phyloP scores from a whole-genome alignment of 2,113 vertebrate genomes.

The Henicopernis longicauda region DNA sequence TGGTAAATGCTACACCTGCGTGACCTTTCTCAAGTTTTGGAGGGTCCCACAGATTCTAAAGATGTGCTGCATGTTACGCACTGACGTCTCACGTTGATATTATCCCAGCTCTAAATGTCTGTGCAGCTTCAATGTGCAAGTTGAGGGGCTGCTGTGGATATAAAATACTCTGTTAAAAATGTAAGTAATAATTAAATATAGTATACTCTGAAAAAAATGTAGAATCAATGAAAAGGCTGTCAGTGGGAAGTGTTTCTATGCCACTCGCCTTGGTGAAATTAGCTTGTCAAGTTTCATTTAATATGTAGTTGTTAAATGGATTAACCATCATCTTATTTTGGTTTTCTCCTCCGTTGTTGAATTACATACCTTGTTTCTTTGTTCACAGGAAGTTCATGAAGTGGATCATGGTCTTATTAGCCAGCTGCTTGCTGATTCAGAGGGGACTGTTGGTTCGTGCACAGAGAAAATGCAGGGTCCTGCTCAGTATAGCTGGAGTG shows the following conservation, averaged over 20 bases:
- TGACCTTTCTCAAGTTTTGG: neutral
- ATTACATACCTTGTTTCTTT: slow-evolving; percentile 3
- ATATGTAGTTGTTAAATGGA: neutral
- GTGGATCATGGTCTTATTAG: slow-evolving; percentile 52
- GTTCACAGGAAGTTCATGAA: slow-evolving; percentile 66
- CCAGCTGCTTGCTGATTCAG: slow-evolving; percentile 57
- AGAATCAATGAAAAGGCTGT: neutral
- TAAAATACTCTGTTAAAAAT: neutral
- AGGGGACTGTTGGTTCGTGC: slow-evolving; percentile 41
- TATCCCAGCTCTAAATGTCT: neutral
- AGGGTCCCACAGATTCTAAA: neutral
- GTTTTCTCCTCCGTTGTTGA: neutral
- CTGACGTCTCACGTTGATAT: neutral
- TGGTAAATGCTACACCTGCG: neutral
- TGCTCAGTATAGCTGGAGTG: slow-evolving; percentile 66
- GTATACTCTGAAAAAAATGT: neutral
- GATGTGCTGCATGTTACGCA: fast-evolving
- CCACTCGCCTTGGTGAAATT: neutral
- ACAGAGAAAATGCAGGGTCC: slow-evolving; percentile 66
- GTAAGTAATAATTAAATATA: neutral
- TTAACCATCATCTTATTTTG: neutral
- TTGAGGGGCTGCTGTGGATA: neutral
- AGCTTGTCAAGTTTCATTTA: neutral
- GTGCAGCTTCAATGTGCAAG: neutral
- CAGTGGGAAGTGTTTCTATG: neutral